Evolutionary conservation across 2,888 invertebrate species (phyloP), one percentile per base, ranked within the genome.

Genomic region (Xestia ashworthii): DNA sequence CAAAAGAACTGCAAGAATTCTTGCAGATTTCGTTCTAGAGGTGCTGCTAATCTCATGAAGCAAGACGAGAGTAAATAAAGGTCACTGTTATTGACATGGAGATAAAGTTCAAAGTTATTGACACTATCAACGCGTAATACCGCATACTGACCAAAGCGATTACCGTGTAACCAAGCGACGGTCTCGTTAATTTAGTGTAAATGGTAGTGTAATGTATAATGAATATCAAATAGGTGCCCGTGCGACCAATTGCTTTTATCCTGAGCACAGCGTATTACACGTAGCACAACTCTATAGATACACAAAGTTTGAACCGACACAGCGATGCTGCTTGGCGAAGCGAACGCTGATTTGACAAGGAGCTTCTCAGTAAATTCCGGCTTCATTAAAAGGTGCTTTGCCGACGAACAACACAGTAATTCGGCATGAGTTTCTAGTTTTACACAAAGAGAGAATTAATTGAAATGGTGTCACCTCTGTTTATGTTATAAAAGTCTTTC

Each of bases 371-470:
- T 62, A 25, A 73, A 67, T 41, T 72, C 22, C 53, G 11, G 25
- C 62, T 80, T 80, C 62, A 81, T 79, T 79, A 80, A 73, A 73
- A 79, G 67, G 62, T 72, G 41, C 60, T 72, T 46, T 60, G 46
- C 80, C 46, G 38, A 72, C 38, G 19, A 80, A 80, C 60, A 69
- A 62, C 60, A 58, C 58, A 67, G 73, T 79, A 80, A 80, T 80
- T 72, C 50, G 50, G 46, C 66, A 60, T 19, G 60, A 79, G 46
- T 22, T 67, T 48, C 66, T 62, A 67, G 53, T 72, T 62, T 19
- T 32, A 73, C n/a, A 67, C 53, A 72, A 73, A 80, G 73, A 55
- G 38, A 48, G 1, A 80, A 72, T 53, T 67, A 80, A 78, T 80
- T 78, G 71, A 60, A 80, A 71, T 80, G 53, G 14, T 22, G 16